Evolutionary conservation across 1,140 invertebrate genomes (phyloP).

Genomic region (Orius insidiosus): DNA sequence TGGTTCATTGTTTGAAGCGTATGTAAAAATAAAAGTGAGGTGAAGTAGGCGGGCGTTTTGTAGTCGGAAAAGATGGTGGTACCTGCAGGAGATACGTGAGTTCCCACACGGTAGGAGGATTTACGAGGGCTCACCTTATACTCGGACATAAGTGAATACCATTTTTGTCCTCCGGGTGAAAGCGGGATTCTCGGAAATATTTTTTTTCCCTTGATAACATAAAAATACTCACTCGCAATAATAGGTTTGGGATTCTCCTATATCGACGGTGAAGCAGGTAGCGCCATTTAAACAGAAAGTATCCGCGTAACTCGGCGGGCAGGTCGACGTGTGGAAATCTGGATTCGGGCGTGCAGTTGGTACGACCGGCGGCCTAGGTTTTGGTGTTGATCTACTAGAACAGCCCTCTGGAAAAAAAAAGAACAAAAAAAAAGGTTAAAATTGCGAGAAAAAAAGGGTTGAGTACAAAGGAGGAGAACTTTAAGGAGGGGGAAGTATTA

Average conservation of each 20-base stretch:
- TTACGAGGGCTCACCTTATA: neutral
- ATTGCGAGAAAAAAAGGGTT: neutral
- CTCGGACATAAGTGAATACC: constrained; percentile 1
- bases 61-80: too few relatives aligned
- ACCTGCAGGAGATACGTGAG: too few relatives aligned
- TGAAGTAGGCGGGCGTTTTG: too few relatives aligned
- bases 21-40: too few relatives aligned
- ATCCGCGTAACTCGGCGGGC: constrained; percentile 75
- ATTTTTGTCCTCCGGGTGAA: too few relatives aligned
- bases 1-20: too few relatives aligned
- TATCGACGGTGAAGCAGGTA: constrained; percentile 85
- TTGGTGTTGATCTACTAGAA: constrained; percentile 68
- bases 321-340: constrained; percentile 85
- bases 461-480: too few relatives aligned
- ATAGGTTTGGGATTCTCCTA: constrained; percentile 76
- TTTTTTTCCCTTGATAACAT: neutral
- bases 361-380: constrained; percentile 43
- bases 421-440: neutral
- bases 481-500: too few relatives aligned
- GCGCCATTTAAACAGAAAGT: constrained; percentile 90
- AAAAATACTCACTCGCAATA: constrained; percentile 72
- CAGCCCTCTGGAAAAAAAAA: constrained; percentile 44
- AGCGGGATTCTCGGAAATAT: neutral
- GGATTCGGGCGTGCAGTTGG: constrained; percentile 67
- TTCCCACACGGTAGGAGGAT: too few relatives aligned